A percentile compares a stretch with the other conserved stretches of the same genome.
These are phyloP conservation scores for Sylvia atricapilla DNA, from an alignment of 2,113 vertebrate species.

Conservation along the genomic window DNA sequence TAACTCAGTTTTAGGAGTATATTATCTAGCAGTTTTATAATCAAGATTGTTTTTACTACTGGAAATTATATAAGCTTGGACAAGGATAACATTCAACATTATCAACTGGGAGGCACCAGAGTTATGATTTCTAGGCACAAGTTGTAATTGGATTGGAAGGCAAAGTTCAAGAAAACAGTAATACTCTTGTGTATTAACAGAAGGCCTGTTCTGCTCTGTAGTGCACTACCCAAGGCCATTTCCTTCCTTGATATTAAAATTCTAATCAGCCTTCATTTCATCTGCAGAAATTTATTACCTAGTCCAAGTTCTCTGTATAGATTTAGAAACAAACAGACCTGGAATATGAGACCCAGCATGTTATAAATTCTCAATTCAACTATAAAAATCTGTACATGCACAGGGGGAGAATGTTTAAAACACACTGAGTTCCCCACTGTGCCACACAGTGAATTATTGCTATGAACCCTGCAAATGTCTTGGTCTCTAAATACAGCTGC, in stretches of 20 bases:
- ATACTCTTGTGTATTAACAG: constrained; percentile 47
- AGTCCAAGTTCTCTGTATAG: background rate
- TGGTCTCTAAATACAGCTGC: background rate
- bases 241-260: constrained; percentile 60
- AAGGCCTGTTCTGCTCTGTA: constrained; percentile 27
- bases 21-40: background rate
- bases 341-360: background rate
- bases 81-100: background rate
- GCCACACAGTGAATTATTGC: background rate
- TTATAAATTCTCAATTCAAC: background rate
- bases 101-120: background rate
- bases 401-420: background rate
- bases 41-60: background rate
- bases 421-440: background rate
- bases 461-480: background rate
- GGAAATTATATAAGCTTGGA: background rate
- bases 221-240: constrained; percentile 19
- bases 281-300: constrained; percentile 12
- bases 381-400: background rate
- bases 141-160: background rate
- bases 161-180: constrained; percentile 54
- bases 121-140: constrained; percentile 40
- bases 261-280: constrained; percentile 34
- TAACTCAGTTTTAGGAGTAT: background rate
- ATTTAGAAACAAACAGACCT: background rate